These are phyloP conservation scores for Danaus melanippus DNA, from an alignment of 1,140 invertebrate genomes.

Conservation along the genomic window DNA sequence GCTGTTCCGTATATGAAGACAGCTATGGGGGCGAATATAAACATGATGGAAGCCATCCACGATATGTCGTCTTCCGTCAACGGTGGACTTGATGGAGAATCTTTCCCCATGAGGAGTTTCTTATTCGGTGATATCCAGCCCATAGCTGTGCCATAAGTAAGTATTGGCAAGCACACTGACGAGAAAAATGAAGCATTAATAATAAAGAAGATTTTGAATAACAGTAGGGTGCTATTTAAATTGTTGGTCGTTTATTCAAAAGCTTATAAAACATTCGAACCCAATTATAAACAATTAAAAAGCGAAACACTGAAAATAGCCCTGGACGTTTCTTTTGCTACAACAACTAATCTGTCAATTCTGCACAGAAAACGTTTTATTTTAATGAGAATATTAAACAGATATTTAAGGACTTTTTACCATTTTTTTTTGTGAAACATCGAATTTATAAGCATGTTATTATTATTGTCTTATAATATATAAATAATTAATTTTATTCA, in stretches of 20 bases:
- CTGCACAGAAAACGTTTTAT: too few relatives aligned
- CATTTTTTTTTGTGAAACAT: too few relatives aligned
- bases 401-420: too few relatives aligned
- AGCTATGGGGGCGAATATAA: constrained; percentile 59
- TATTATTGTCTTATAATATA: too few relatives aligned
- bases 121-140: constrained; percentile 64
- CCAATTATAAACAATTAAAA: too few relatives aligned
- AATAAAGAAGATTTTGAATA: not conserved
- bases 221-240: not conserved
- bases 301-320: too few relatives aligned
- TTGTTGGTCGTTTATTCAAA: too few relatives aligned
- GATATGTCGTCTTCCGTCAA: constrained; percentile 52
- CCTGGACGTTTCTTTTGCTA: too few relatives aligned
- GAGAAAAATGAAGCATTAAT: constrained; percentile 10
- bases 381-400: too few relatives aligned
- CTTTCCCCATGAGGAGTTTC: constrained; percentile 41
- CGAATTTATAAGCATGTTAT: too few relatives aligned
- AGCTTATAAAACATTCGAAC: not conserved
- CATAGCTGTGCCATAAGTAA: constrained; percentile 58
- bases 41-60: constrained; percentile 65
- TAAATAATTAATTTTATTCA: too few relatives aligned
- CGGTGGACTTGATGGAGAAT: constrained; percentile 29
- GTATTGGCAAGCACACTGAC: constrained; percentile 60
- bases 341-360: too few relatives aligned
- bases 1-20: constrained; percentile 55